Conservation (phyloP, 2,797 vertebrate genomes). For the Liparis tanakae region DNA sequence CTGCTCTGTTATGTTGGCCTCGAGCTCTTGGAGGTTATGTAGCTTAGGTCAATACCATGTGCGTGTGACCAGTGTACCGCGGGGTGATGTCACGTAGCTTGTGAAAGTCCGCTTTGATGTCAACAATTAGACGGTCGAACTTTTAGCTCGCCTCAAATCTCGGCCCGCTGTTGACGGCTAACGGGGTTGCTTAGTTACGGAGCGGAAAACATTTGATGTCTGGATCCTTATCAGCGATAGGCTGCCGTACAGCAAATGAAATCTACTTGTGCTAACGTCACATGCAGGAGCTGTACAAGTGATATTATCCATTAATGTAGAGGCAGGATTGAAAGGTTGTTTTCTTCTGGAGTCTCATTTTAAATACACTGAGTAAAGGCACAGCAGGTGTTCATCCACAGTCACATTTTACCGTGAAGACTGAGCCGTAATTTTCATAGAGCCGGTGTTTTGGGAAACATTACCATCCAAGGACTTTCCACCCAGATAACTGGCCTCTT, state of each 20-base stretch:
- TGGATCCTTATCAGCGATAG: constrained; percentile 64
- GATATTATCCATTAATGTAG: constrained; percentile 14
- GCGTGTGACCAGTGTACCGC: constrained; percentile 57
- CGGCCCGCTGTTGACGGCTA: constrained; percentile 28
- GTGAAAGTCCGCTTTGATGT: constrained; percentile 76
- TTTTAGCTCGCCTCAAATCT: constrained; percentile 50
- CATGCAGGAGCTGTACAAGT: constrained; percentile 23
- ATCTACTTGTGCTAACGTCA: constrained; percentile 21
- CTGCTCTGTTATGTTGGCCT: constrained; percentile 67
- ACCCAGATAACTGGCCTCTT: background rate
- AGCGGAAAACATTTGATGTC: constrained; percentile 62
- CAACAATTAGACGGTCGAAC: constrained; percentile 53
- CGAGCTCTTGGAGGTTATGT: constrained; percentile 65
- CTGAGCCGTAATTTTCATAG: background rate
- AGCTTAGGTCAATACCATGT: constrained; percentile 69
- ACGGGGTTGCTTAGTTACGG: constrained; percentile 56
- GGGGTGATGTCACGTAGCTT: constrained; percentile 74
- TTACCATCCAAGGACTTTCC: constrained; percentile 11
- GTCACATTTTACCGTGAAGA: background rate
- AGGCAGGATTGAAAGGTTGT: background rate
- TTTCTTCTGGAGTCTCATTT: background rate
- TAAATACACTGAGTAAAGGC: background rate
- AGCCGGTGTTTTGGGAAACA: background rate
- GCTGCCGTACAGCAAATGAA: constrained; percentile 33
- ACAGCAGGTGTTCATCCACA: background rate